Base-by-base conservation (phyloP, 37 sponge, comb jelly and placozoan genomes). In the Dysidea cf. avara region DNA sequence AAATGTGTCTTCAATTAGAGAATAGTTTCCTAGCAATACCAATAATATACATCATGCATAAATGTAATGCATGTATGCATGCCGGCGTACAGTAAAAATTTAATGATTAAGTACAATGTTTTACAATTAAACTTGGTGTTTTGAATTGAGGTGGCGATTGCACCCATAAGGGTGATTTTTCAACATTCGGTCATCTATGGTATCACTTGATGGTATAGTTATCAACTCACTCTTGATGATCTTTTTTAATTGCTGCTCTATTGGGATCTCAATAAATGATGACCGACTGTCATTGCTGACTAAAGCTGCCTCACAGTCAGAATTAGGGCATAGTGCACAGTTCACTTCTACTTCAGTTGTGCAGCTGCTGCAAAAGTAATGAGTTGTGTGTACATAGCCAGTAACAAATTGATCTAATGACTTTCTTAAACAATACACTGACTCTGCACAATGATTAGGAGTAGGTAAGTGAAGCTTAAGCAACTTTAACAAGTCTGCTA, bases 301-400 rank as follows among this genome's bases (percentile, higher is more conserved):
- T 35, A 74, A 47, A 25, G 21, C 56, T 25, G 25, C 34, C 21
- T 33, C 22, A 17, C 72, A 74, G 6, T 17, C 21, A 21, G 12
- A 30, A 57, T 77, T 77, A 26, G 66, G 78, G 49, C 78, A 77
- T 7, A 24, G 22, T 20, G 59, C 16, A 31, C 11, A 40, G 21
- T 46, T 50, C 40, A 28, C 26, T 73, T 35, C 4, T 20, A 64
- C 34, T 30, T 52, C 53, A 26, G 39, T 21, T 0, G 64, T 26
- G 36, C 77, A 76, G 30, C 50, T 64, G n/a, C 50, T 53, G 35
- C 78, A 77, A 56, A 51, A 77, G 35, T 76, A 64, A 40, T 77
- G 53, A 53, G 26, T 53, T 2, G 20, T 31, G 54, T 66, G 21
- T 51, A 56, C 30, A 46, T 47, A 48, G 64, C 13, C 25, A n/a